Evolutionary conservation across 2,113 vertebrate genomes (phyloP).

Genomic region (Tachysurus fulvidraco): DNA sequence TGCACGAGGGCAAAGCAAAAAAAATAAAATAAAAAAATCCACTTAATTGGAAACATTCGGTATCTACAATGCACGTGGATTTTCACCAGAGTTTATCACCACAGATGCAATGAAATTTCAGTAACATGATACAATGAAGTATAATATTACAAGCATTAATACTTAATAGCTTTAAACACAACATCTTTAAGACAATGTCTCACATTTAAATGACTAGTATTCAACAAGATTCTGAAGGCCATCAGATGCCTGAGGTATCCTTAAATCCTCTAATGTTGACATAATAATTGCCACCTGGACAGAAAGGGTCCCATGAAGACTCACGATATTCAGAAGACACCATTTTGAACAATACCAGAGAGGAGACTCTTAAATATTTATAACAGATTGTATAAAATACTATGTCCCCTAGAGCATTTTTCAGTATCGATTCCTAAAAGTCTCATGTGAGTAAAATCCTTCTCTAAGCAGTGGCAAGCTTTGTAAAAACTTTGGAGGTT

Average conservation of each 20-base stretch:
- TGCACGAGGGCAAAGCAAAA: neutral
- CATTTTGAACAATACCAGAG: constrained; percentile 14
- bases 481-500: constrained; percentile 9
- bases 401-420: constrained; percentile 6
- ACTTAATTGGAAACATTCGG: neutral
- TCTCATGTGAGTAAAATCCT: constrained; percentile 16
- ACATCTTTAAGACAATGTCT: neutral
- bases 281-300: constrained; percentile 21
- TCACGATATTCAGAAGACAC: constrained; percentile 15
- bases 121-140: neutral
- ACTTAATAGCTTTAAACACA: neutral
- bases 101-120: neutral
- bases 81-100: neutral
- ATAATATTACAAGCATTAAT: neutral
- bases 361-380: constrained; percentile 38
- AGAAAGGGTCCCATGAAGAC: constrained; percentile 17
- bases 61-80: too few relatives aligned
- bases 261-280: neutral
- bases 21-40: neutral
- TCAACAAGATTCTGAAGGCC: neutral
- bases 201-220: neutral
- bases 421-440: neutral
- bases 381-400: constrained; percentile 33
- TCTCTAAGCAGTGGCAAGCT: constrained; percentile 16
- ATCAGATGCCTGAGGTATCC: constrained; percentile 9